phyloP scores from a whole-genome alignment of 2,113 vertebrate genomes.

The Holacanthus passer region DNA sequence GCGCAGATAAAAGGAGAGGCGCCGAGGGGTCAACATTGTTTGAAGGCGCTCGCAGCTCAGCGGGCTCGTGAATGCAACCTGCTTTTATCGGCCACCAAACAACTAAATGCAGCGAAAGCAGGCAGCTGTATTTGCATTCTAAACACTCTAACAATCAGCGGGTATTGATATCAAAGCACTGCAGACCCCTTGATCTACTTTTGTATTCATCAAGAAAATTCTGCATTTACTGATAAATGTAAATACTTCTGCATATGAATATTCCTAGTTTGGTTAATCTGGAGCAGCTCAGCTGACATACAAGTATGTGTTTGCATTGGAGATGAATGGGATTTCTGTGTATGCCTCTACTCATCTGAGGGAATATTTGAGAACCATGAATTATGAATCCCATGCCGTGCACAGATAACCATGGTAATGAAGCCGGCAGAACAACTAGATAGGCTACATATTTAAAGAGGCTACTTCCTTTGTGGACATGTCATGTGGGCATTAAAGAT shows the following conservation, averaged over 20 bases:
- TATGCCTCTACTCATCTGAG: constrained; percentile 59
- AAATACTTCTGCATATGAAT: constrained; percentile 56
- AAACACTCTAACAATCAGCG: constrained; percentile 68
- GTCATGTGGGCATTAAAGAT: constrained; percentile 72
- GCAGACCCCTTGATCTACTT: constrained; percentile 72
- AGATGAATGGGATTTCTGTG: constrained; percentile 58
- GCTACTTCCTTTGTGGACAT: constrained; percentile 67
- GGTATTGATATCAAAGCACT: constrained; percentile 70
- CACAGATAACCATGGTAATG: constrained; percentile 69
- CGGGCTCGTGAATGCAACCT: constrained; percentile 52
- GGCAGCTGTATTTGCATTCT: constrained; percentile 74
- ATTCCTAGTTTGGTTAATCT: constrained; percentile 49
- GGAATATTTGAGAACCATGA: constrained; percentile 77
- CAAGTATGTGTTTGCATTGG: constrained; percentile 34
- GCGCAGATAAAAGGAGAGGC: constrained; percentile 62
- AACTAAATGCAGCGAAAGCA: constrained; percentile 41
- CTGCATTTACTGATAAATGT: constrained; percentile 54
- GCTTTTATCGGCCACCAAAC: constrained; percentile 70
- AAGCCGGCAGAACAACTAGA: constrained; percentile 71
- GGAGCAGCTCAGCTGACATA: constrained; percentile 25
- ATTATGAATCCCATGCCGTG: constrained; percentile 72
- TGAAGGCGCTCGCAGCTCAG: constrained; percentile 60
- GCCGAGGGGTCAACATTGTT: constrained; percentile 67
- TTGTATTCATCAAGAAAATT: constrained; percentile 59
- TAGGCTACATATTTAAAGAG: constrained; percentile 79